Evolutionary conservation across 2,113 vertebrate genomes (phyloP).

Genomic region (Corythaixoides concolor): DNA sequence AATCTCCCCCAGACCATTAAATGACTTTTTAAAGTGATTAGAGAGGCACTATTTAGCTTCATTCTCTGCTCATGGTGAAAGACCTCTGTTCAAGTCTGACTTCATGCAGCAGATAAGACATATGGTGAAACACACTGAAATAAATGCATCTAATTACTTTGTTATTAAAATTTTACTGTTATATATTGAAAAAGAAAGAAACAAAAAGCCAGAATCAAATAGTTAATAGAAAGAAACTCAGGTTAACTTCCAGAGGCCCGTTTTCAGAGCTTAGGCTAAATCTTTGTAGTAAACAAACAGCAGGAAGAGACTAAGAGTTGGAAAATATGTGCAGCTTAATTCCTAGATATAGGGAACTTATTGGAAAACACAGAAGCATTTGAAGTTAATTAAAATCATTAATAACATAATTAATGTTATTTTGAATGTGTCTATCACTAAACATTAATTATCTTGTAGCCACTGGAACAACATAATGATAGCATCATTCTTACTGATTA

Average conservation of each 20-base stretch:
- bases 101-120: not conserved
- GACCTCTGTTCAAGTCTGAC: not conserved
- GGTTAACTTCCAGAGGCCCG: constrained; percentile 19
- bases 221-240: constrained; percentile 28
- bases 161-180: constrained; percentile 49
- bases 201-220: not conserved
- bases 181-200: not conserved
- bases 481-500: constrained; percentile 61
- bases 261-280: constrained; percentile 29
- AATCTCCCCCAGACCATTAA: not conserved
- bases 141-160: constrained; percentile 40
- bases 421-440: constrained; percentile 68
- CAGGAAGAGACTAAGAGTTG: not conserved
- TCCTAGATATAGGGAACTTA: constrained; percentile 36
- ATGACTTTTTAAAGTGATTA: not conserved
- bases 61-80: constrained; percentile 15
- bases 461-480: constrained; percentile 67
- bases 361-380: constrained; percentile 44
- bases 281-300: constrained; percentile 20
- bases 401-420: constrained; percentile 77
- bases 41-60: not conserved
- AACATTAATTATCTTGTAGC: constrained; percentile 72
- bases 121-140: not conserved
- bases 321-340: not conserved
- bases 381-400: constrained; percentile 73